A percentile compares a stretch with the other conserved stretches of the same genome.
Conservation (phyloP, 2,113 vertebrate genomes). For the Gavia stellata region DNA sequence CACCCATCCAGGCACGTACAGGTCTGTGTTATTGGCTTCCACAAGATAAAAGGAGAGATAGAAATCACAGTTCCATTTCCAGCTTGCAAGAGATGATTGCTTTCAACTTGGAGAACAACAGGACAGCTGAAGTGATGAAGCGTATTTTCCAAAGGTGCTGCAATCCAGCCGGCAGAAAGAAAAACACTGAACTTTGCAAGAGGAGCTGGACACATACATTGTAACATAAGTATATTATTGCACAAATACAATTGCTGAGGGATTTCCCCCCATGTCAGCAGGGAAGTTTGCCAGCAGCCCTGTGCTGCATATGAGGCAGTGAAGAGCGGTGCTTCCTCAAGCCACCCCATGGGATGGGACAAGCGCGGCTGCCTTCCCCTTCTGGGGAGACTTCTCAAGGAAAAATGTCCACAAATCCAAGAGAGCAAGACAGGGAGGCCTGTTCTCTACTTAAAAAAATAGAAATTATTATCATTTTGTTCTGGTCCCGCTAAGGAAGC, state of each 20-base stretch:
- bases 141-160: background rate
- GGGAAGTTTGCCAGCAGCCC: background rate
- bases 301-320: background rate
- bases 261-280: background rate
- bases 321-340: background rate
- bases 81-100: background rate
- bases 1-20: background rate
- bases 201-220: background rate
- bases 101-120: background rate
- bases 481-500: background rate
- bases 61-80: background rate
- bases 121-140: fast-evolving
- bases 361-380: fast-evolving
- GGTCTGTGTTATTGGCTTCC: background rate
- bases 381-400: background rate
- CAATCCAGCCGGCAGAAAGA: background rate
- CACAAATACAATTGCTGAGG: background rate
- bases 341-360: fast-evolving
- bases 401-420: background rate
- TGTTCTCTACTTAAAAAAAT: background rate
- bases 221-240: background rate
- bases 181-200: background rate
- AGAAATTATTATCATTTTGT: background rate
- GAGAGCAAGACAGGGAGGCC: background rate
- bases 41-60: background rate